phyloP scores from a whole-genome alignment of 2,113 vertebrate species.

The Chiloscyllium plagiosum region DNA sequence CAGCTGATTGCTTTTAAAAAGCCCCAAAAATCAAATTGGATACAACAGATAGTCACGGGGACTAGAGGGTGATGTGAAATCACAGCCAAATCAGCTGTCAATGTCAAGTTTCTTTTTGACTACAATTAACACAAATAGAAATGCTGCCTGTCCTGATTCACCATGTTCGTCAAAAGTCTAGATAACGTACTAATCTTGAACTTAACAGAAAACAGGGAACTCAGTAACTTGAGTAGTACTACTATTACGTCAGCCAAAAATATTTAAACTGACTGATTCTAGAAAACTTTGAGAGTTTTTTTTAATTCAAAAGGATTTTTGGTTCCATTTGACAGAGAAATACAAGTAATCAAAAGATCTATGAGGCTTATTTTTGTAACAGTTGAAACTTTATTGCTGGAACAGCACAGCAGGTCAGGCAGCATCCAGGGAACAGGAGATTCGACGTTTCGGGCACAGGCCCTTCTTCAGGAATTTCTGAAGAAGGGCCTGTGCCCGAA shows the following conservation, averaged over 20 bases:
- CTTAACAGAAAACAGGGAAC: background rate
- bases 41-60: background rate
- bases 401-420: too few relatives aligned
- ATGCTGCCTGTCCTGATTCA: background rate
- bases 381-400: too few relatives aligned
- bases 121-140: background rate
- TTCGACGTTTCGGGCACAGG: too few relatives aligned
- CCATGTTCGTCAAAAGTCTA: background rate
- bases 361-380: background rate
- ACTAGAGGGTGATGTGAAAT: background rate
- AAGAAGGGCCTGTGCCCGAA: too few relatives aligned
- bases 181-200: background rate
- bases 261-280: background rate
- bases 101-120: background rate
- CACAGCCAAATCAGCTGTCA: background rate
- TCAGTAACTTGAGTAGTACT: background rate
- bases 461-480: too few relatives aligned
- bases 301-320: too few relatives aligned
- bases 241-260: background rate
- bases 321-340: background rate
- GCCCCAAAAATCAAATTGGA: background rate
- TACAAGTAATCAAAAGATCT: background rate
- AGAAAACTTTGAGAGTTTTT: background rate
- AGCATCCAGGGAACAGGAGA: too few relatives aligned
- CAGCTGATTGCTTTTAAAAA: background rate